Conservation (phyloP, 1,140 invertebrate genomes). For the Microplitis demolitor region DNA sequence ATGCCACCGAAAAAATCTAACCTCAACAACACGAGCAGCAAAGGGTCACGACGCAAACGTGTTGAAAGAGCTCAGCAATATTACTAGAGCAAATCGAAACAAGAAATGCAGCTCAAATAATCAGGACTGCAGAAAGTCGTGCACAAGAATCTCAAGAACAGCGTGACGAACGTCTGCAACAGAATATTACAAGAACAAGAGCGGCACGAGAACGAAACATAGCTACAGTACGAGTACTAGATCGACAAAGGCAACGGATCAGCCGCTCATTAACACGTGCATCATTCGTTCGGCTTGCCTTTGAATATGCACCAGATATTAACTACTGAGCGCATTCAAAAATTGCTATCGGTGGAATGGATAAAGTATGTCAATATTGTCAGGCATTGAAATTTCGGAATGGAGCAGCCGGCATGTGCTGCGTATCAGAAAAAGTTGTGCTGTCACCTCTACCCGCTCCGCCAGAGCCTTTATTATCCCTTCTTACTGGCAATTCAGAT, state of each 20-base stretch:
- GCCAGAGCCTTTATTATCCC: constrained; percentile 34
- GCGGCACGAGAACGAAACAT: constrained; percentile 21
- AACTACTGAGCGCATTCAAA: background rate
- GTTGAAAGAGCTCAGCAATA: constrained; percentile 37
- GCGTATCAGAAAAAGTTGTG: constrained; percentile 38
- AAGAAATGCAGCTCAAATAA: constrained; percentile 41
- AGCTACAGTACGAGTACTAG: background rate
- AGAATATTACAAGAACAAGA: constrained; percentile 41
- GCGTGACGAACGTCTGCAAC: constrained; percentile 41
- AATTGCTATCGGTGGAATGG: constrained; percentile 22
- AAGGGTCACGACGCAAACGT: constrained; percentile 39
- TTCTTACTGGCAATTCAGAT: constrained; percentile 37
- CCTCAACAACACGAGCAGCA: constrained; percentile 38
- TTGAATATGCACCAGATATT: constrained; percentile 13
- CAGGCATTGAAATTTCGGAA: constrained; percentile 46
- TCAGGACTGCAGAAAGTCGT: background rate
- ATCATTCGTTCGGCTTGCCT: constrained; percentile 7
- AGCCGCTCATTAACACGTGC: constrained; percentile 7
- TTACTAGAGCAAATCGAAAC: constrained; percentile 37
- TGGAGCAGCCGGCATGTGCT: constrained; percentile 43
- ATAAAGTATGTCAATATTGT: constrained; percentile 43
- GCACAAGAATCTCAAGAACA: constrained; percentile 28
- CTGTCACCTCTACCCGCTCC: constrained; percentile 36
- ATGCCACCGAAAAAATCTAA: constrained; percentile 42
- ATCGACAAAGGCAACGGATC: background rate